Base-by-base conservation (phyloP, 2,113 vertebrate species). In the Micronycteris hirsuta region DNA sequence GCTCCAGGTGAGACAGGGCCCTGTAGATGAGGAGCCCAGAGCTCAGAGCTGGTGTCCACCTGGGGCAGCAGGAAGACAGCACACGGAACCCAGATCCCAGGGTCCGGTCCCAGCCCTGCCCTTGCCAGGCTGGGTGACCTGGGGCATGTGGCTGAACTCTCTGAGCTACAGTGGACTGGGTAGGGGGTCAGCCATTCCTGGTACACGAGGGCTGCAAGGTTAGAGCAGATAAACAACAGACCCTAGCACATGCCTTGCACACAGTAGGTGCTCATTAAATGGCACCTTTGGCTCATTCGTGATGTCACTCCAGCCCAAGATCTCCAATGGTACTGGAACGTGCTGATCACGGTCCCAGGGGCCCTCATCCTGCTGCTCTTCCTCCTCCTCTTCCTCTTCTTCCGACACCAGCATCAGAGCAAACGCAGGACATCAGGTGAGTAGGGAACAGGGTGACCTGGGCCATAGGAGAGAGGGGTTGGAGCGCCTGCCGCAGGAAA, bases 161-260 rank as follows among this genome's bases (percentile, higher is more conserved):
- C 41, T 78, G 71, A 49, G 61, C 26, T 36, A 4, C 56, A 82
- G 26, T 20, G 41, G 22, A 10, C 24, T 19, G 16, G 28, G 7
- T 3, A 1, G 3, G 1, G 1, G 20, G 73, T 8, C 0, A 5
- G n/a, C 7, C 15, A 4, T 38, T 5, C 43, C 45, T 10, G 49
- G 8, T 67, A 38, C 22, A 8, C 0, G 12, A 82, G 5, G 2
- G 7, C 8, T 45, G 2, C 5, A 2, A 33, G n/a, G 4, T 26
- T 10, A 31, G 38, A 61, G 52, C 8, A 8, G 4, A n/a, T 5
- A 19, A 20, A 12, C 0, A 3, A 9, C 20, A 56, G 71, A 33
- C 11, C 36, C 15, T 3, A 45, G 10, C 22, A 14, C 0, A 6
- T 0, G 3, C 15, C 45, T 3, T 8, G 0, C 74, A 17, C 85